Conservation (phyloP, 2,797 vertebrate genomes). For the Chelon labrosus region DNA sequence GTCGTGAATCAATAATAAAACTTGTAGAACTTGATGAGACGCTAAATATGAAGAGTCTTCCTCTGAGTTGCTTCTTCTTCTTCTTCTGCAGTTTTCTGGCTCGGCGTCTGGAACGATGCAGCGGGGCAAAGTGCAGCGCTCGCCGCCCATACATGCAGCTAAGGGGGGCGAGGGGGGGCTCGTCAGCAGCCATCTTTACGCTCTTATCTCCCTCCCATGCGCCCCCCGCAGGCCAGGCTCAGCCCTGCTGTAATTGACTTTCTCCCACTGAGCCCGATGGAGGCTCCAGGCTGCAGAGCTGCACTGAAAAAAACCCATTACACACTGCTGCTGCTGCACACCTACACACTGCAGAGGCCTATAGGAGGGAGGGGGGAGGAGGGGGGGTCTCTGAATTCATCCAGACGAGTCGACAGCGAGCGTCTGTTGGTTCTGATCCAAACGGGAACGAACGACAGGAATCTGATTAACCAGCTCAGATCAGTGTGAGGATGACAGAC, state of each 20-base stretch:
- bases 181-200: conserved; percentile 83
- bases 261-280: conserved; percentile 86
- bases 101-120: conserved; percentile 51
- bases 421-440: conserved; percentile 60
- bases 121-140: conserved; percentile 66
- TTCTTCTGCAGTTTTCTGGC: conserved; percentile 30
- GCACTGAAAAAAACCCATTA: conserved; percentile 85
- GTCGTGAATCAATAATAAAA: conserved; percentile 6
- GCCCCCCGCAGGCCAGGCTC: conserved; percentile 88
- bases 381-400: conserved; percentile 39
- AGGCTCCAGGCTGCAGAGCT: conserved; percentile 85
- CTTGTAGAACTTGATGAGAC: not conserved
- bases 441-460: conserved; percentile 50
- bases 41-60: not conserved
- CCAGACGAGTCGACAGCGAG: conserved; percentile 44
- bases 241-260: conserved; percentile 91
- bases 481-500: conserved; percentile 42
- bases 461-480: conserved; percentile 63
- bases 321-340: conserved; percentile 71
- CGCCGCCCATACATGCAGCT: conserved; percentile 59
- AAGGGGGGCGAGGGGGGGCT: conserved; percentile 27
- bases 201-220: conserved; percentile 89
- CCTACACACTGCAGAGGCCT: conserved; percentile 69
- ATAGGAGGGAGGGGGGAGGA: conserved; percentile 2
- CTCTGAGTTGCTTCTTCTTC: conserved; percentile 6